phyloP scores from a whole-genome alignment of 2,113 vertebrate species.

The Varanus komodoensis region DNA sequence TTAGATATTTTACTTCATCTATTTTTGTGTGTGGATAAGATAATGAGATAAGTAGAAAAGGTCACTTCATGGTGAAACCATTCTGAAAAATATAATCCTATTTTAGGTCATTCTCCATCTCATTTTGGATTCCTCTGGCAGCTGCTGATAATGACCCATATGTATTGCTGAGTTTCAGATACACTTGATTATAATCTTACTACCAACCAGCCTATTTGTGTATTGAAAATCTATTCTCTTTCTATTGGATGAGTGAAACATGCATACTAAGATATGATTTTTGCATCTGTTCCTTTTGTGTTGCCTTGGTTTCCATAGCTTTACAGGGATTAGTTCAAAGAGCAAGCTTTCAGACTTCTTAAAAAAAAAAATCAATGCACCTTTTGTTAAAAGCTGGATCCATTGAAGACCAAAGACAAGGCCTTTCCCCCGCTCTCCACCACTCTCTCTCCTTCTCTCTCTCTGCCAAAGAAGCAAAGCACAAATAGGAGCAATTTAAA shows the following conservation, averaged over 20 bases:
- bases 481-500: conserved; percentile 6
- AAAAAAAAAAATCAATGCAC: neutral
- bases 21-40: neutral
- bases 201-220: neutral
- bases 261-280: conserved; percentile 1
- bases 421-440: neutral
- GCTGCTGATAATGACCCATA: neutral
- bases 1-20: neutral
- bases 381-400: conserved; percentile 27
- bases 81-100: neutral
- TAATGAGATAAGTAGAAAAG: neutral
- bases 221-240: neutral
- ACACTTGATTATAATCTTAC: neutral
- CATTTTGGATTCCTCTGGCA: neutral
- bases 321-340: neutral
- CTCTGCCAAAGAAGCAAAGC: neutral
- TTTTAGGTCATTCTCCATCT: neutral
- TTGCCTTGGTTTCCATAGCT: conserved; percentile 38
- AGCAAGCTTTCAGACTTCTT: conserved; percentile 12
- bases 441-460: neutral
- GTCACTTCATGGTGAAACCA: neutral
- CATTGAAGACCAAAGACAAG: neutral
- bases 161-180: neutral
- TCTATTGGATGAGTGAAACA: neutral
- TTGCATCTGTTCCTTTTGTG: neutral